Evolutionary conservation across 1,140 invertebrate species (phyloP), one percentile per base, ranked within the genome.

Genomic region (Caerostris extrusa): DNA sequence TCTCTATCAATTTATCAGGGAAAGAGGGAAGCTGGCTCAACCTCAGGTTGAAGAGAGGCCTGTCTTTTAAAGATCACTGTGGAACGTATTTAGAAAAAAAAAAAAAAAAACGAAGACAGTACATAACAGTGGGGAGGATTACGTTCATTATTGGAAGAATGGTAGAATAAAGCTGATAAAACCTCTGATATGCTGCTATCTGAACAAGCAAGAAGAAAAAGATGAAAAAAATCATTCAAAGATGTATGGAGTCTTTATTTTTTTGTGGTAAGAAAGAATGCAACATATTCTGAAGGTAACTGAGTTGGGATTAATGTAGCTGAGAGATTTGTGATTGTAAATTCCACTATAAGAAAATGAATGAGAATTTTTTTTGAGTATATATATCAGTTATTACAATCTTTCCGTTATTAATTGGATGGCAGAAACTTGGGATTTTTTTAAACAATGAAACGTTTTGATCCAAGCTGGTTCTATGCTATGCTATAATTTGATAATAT

Each of bases 121-220:
- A 77, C 34, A 53, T 77, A 77, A 77, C 53, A 50, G 71, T 77
- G 12, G 71, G 71, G 71, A 10, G 71, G 71, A 77, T 77, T 77
- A 77, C 71, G 34, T 34, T 77, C 71, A 77, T 77, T 77, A 77
- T 77, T 77, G 50, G 71, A 77, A 19, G 5, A 77, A 34, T 50
- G 10, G 53, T 34, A 77, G 53, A n/a, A 6, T 5, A 34, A 77
- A 77, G 71, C 12, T 77, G 34, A 77, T 77, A 34, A 34, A 77
- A 77, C 8, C 71, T 12, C 34, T 77, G 71, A 77, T 77, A 77
- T 50, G 71, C 10, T 50, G 71, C 71, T 64, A 64, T 5, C 12
- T 5, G 71, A 77, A 50, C 71, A 77, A 64, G 61, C 17, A 64
- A 17, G 12, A 64, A 8, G 19, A 19, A 71, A 7, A 34, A 19